Base-by-base conservation (phyloP, 2,797 vertebrate species). In the Myotis findleyi region DNA sequence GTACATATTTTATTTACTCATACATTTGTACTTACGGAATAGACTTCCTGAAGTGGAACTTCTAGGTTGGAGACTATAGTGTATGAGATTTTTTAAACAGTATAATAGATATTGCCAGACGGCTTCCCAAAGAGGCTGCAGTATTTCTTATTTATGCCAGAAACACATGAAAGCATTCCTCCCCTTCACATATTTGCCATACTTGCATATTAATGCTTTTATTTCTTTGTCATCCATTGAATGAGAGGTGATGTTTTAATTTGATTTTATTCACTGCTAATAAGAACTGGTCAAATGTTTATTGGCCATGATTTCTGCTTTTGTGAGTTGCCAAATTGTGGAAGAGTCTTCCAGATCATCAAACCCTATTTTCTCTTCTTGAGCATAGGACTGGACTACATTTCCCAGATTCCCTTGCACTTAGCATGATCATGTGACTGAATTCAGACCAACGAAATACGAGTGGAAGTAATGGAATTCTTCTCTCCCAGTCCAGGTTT, bases 111-210 rank as follows among this genome's bases (percentile, higher is more conserved):
- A 57, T 38, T 73, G 33, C 41, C 83, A 85, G 53, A 41, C 18
- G 77, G 36, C 36, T 90, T 95, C 72, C 3, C 18, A 62, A 81
- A 84, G 82, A 86, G 27, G 21, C 41, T 53, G 3, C 21, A 81
- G 59, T 20, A 84, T 51, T 93, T 87, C 66, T 88, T 87, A 87
- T 55, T 89, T 79, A 66, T 77, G 72, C 25, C 30, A 76, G 30
- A 62, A 92, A 59, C 33, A 79, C 13, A 47, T 66, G 4, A 66
- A 85, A 87, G 27, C 11, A 71, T 69, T 36, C 21, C 1, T 75
- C 72, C 64, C 23, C 20, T 36, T 76, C 17, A 18, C 27, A 62
- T 64, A 11, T 12, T 59, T 91, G 75, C 55, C 25, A 86, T 62
- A 41, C 27, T 59, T 75, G 12, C n/a, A 3, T 89, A 25, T 41